phyloP scores from a whole-genome alignment of 2,797 vertebrate species.

The Phataginus tetradactyla region DNA sequence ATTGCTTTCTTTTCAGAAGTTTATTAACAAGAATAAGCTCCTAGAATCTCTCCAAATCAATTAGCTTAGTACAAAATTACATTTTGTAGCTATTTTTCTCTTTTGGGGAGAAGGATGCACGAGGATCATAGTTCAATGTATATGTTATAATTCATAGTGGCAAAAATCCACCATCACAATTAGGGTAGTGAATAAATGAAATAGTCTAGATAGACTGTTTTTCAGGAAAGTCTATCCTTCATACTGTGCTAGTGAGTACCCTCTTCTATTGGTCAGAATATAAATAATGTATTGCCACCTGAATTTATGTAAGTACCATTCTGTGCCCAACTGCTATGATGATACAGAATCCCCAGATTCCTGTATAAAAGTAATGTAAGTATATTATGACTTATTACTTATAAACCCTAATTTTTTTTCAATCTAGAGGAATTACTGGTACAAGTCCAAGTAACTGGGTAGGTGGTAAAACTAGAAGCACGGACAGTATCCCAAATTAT shows the following conservation, averaged over 20 bases:
- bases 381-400: not conserved
- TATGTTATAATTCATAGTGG: not conserved
- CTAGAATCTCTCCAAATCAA: constrained; percentile 8
- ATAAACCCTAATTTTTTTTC: not conserved
- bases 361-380: not conserved
- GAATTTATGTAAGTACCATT: not conserved
- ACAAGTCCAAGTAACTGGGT: not conserved
- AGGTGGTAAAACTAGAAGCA: not conserved
- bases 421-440: not conserved
- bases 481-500: not conserved
- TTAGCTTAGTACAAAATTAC: constrained; percentile 19
- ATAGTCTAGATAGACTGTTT: not conserved
- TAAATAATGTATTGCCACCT: not conserved
- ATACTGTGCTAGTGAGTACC: not conserved
- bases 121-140: not conserved
- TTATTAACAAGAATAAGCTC: constrained; percentile 3
- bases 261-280: not conserved
- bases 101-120: not conserved
- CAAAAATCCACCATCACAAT: not conserved
- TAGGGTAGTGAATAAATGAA: not conserved
- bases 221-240: not conserved
- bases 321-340: not conserved
- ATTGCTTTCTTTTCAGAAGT: constrained; percentile 3
- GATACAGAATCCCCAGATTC: not conserved
- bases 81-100: constrained; percentile 36